Evolutionary conservation across 2,797 vertebrate genomes (phyloP).

Genomic region (Anabacerthia variegaticeps): DNA sequence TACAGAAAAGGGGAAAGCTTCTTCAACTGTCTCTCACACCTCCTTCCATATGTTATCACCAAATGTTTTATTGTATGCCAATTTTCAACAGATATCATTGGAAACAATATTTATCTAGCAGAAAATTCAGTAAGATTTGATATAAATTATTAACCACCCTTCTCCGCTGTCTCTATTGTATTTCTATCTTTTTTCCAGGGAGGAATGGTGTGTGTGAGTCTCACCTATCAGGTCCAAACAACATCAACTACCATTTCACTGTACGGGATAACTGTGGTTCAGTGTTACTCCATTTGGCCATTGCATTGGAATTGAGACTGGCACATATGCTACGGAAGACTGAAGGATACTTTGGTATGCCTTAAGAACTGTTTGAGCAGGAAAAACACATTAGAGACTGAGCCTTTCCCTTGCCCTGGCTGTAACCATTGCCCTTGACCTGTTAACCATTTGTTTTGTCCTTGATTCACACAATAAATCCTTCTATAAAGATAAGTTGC

Average conservation of each 20-base stretch:
- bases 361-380: background rate
- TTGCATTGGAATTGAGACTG: background rate
- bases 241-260: background rate
- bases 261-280: background rate
- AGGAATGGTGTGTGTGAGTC: fast-evolving
- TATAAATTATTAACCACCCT: background rate
- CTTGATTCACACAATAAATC: background rate
- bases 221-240: background rate
- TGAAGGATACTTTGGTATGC: background rate
- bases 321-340: background rate
- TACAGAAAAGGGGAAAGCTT: constrained; percentile 18
- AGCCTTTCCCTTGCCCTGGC: background rate
- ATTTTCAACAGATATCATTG: constrained; percentile 3
- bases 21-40: constrained; percentile 29
- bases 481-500: background rate
- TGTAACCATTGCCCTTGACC: background rate
- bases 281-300: background rate
- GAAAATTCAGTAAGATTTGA: background rate
- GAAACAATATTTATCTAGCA: constrained; percentile 16
- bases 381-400: background rate
- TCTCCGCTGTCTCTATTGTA: background rate
- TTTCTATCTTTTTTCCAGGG: background rate
- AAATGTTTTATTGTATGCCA: constrained; percentile 45
- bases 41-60: constrained; percentile 44
- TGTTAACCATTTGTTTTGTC: background rate